These are phyloP conservation scores for Bolinopsis microptera DNA, from an alignment of 37 sponge, comb jelly and placozoan genomes.

Conservation along the genomic window DNA sequence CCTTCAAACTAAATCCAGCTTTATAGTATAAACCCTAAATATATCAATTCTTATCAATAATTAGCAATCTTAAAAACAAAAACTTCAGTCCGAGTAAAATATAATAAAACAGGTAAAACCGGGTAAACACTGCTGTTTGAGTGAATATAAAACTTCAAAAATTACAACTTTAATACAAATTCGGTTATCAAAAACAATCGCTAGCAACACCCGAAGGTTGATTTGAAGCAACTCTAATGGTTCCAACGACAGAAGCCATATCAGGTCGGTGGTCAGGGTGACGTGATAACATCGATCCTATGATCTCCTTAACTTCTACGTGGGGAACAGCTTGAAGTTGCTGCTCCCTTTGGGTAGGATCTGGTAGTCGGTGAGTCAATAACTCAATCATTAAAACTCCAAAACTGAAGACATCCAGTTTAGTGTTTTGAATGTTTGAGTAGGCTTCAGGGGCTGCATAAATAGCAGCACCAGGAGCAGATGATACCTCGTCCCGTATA, in stretches of 20 bases:
- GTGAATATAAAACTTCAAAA: too few species aligned
- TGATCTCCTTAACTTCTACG: neutral
- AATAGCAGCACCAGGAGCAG: slow-evolving; percentile 71
- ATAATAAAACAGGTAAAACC: too few species aligned
- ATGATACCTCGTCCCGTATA: slow-evolving; percentile 39
- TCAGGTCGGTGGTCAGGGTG: slow-evolving; percentile 31
- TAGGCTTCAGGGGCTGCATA: slow-evolving; percentile 78
- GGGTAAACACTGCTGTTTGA: too few species aligned
- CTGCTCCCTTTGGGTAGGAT: neutral
- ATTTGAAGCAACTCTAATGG: neutral
- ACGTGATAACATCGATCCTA: neutral
- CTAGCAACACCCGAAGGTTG: neutral
- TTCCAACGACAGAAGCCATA: neutral
- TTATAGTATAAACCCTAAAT: too few species aligned
- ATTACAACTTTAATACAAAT: too few species aligned
- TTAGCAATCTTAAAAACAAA: too few species aligned
- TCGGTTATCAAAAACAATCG: neutral
- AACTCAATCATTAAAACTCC: slow-evolving; percentile 75
- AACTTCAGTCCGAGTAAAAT: too few species aligned
- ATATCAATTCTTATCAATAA: too few species aligned
- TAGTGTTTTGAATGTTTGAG: slow-evolving; percentile 67
- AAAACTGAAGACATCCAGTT: slow-evolving; percentile 82
- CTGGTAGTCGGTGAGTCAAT: slow-evolving; percentile 59
- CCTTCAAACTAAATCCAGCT: too few species aligned
- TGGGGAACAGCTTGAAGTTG: neutral